Conservation (phyloP, 2,888 invertebrate genomes). For the Chrysolina oricalcia region DNA sequence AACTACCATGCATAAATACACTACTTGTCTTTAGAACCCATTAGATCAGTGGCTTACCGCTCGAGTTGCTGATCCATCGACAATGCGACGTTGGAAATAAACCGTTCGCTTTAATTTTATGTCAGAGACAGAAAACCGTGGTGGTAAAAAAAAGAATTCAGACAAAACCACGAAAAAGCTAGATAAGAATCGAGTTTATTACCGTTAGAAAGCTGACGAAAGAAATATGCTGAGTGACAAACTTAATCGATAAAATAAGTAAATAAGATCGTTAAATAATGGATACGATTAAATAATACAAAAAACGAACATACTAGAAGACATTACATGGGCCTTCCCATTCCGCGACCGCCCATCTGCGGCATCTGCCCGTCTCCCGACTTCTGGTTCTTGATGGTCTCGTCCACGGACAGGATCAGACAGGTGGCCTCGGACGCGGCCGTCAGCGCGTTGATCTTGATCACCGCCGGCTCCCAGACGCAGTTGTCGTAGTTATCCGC, state of each 20-base stretch:
- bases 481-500: slow-evolving; percentile 94
- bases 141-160: neutral
- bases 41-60: too few relatives aligned
- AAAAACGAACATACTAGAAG: neutral
- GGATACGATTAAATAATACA: neutral
- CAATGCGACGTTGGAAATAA: too few relatives aligned
- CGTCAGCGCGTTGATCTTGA: slow-evolving; percentile 96
- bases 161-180: neutral
- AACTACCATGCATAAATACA: too few relatives aligned
- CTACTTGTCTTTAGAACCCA: too few relatives aligned
- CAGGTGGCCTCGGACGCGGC: slow-evolving; percentile 98
- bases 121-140: too few relatives aligned
- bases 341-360: slow-evolving; percentile 79
- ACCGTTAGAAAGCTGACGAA: neutral
- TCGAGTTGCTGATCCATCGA: too few relatives aligned
- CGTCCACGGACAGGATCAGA: slow-evolving; percentile 96
- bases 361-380: slow-evolving; percentile 73
- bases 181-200: slow-evolving; percentile 2
- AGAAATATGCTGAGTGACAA: neutral
- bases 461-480: slow-evolving; percentile 98
- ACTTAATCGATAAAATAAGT: slow-evolving; percentile 4
- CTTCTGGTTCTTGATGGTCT: slow-evolving; percentile 96
- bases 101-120: too few relatives aligned
- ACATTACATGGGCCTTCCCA: slow-evolving; percentile 83
- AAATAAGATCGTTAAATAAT: slow-evolving; percentile 3